Evolutionary conservation across 2,888 invertebrate species (phyloP).

Genomic region (Formica aserva): DNA sequence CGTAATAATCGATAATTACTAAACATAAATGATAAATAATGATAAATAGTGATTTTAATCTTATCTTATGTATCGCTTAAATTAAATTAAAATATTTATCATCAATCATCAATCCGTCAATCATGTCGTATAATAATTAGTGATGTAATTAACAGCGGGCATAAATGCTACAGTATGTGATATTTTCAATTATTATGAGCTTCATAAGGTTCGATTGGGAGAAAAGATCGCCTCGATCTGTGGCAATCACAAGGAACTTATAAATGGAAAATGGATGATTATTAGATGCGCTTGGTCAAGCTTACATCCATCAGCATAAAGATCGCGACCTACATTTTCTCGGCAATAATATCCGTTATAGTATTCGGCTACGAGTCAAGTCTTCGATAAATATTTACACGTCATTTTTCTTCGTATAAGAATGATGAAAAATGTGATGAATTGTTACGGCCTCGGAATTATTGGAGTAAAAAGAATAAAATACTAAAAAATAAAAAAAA

Average conservation of each 20-base stretch:
- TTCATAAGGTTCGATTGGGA: slow-evolving; percentile 58
- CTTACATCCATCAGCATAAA: slow-evolving; percentile 62
- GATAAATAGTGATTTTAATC: not conserved
- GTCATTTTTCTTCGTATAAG: slow-evolving; percentile 12
- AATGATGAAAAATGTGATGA: not conserved
- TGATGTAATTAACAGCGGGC: slow-evolving; percentile 55
- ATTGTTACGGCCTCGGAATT: not conserved
- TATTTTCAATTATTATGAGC: slow-evolving; percentile 46
- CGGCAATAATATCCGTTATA: slow-evolving; percentile 24
- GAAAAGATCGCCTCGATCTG: slow-evolving; percentile 62
- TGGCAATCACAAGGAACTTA: slow-evolving; percentile 74
- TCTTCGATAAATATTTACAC: not conserved
- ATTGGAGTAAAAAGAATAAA: not conserved
- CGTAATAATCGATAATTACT: not conserved
- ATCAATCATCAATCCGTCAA: not conserved
- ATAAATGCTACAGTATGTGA: slow-evolving; percentile 28
- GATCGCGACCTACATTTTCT: slow-evolving; percentile 68
- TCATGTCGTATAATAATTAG: slow-evolving; percentile 3
- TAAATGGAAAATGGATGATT: slow-evolving; percentile 74
- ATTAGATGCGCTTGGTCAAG: slow-evolving; percentile 78
- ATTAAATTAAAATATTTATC: not conserved
- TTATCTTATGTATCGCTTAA: not conserved
- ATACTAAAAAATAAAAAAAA: not conserved
- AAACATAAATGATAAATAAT: not conserved
- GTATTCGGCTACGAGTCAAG: not conserved